phyloP scores from a whole-genome alignment of 2,888 invertebrate genomes.

The Lithodes maja region DNA sequence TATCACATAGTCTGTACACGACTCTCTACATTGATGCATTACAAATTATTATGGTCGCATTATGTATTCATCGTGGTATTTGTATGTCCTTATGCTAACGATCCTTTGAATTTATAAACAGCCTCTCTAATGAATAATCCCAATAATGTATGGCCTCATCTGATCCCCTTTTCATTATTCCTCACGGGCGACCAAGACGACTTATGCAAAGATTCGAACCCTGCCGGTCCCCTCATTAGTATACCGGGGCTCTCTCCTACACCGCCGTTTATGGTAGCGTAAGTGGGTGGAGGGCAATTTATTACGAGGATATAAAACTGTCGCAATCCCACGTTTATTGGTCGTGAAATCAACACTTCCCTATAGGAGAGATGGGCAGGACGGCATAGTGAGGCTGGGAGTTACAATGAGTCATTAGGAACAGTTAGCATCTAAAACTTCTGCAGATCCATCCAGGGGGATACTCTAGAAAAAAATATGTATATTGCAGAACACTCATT shows the following conservation, averaged over 20 bases:
- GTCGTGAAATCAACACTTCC: slow-evolving; percentile 52
- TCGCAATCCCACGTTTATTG: slow-evolving; percentile 44
- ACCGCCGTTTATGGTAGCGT: slow-evolving; percentile 9
- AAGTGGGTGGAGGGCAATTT: slow-evolving; percentile 28
- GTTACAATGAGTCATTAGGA: too few relatives aligned
- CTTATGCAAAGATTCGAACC: not conserved
- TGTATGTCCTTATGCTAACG: too few relatives aligned
- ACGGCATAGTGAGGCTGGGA: not conserved
- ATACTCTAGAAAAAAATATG: too few relatives aligned
- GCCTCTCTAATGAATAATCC: not conserved
- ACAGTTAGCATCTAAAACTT: too few relatives aligned
- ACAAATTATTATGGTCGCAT: too few relatives aligned
- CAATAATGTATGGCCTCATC: not conserved
- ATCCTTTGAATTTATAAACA: not conserved
- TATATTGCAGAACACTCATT: too few relatives aligned
- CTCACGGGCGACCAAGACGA: not conserved
- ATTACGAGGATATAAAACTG: slow-evolving; percentile 50
- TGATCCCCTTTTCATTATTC: slow-evolving; percentile 1
- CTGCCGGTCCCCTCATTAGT: not conserved
- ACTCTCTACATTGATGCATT: too few relatives aligned
- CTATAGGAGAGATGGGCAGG: not conserved
- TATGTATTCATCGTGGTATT: too few relatives aligned
- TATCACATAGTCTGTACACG: too few relatives aligned
- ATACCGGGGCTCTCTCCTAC: slow-evolving; percentile 1
- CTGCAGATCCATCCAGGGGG: too few relatives aligned